phyloP scores from a whole-genome alignment of 2,797 vertebrate genomes.

The Semaprochilodus insignis region DNA sequence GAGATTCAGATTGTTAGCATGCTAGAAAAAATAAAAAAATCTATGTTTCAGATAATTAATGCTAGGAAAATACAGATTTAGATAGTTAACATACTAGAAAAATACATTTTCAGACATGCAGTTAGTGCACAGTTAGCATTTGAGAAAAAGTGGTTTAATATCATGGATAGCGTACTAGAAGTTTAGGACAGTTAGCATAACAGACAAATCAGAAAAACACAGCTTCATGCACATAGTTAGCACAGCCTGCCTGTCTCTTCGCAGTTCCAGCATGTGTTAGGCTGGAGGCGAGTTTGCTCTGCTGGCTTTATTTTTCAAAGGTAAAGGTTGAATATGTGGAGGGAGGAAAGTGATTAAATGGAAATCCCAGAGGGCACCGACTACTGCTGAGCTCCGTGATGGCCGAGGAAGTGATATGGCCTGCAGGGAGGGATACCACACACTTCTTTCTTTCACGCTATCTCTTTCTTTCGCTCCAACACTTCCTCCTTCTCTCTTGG shows the following conservation, averaged over 20 bases:
- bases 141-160: no score
- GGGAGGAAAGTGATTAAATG: constrained; percentile 6
- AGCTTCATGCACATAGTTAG: background rate
- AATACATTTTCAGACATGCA: no score
- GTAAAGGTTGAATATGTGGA: constrained; percentile 44
- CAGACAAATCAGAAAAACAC: background rate
- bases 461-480: constrained; percentile 3
- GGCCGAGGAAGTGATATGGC: constrained; percentile 9
- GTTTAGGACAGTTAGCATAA: background rate
- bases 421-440: constrained; percentile 14
- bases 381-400: constrained; percentile 16
- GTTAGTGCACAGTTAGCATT: no score
- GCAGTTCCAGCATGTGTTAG: background rate
- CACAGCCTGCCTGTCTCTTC: background rate
- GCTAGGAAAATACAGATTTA: no score
- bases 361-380: background rate
- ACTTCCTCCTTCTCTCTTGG: no score
- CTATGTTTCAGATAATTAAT: no score
- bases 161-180: no score
- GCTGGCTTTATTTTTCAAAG: constrained; percentile 23
- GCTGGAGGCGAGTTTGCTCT: constrained; percentile 7
- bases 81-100: no score
- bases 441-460: constrained; percentile 1
- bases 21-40: no score
- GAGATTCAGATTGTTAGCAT: no score